phyloP scores from a whole-genome alignment of 2,113 vertebrate genomes.

The Tachycineta bicolor region DNA sequence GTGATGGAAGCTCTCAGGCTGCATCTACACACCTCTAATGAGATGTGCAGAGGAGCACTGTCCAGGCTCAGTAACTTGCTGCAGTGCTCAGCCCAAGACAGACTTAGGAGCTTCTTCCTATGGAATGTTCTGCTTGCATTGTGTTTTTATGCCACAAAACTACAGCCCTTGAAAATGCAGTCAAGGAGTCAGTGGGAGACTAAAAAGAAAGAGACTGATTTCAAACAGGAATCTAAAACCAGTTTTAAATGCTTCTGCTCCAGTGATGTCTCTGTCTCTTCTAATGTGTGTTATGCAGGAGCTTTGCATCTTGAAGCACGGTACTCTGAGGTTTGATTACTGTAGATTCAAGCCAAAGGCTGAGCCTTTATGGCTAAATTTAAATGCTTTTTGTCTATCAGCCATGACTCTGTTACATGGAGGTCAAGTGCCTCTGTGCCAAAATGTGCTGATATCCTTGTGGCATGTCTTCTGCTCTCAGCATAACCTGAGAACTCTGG shows the following conservation, averaged over 20 bases:
- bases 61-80: accelerated
- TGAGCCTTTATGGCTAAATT: not conserved
- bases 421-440: not conserved
- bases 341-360: not conserved
- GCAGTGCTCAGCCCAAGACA: not conserved
- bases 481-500: not conserved
- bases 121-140: not conserved
- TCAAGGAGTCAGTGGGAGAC: not conserved
- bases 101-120: not conserved
- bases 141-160: not conserved
- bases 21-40: not conserved
- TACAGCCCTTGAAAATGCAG: not conserved
- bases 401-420: not conserved
- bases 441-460: not conserved
- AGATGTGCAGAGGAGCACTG: accelerated
- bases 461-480: not conserved
- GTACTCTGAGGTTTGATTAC: not conserved
- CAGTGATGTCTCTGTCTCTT: accelerated
- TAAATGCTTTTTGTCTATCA: not conserved
- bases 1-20: not conserved
- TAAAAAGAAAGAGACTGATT: not conserved
- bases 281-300: not conserved
- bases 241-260: not conserved
- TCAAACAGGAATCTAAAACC: not conserved
- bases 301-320: not conserved